Evolutionary conservation across 2,113 vertebrate genomes (phyloP).

Genomic region (Notarius quadriscutis): DNA sequence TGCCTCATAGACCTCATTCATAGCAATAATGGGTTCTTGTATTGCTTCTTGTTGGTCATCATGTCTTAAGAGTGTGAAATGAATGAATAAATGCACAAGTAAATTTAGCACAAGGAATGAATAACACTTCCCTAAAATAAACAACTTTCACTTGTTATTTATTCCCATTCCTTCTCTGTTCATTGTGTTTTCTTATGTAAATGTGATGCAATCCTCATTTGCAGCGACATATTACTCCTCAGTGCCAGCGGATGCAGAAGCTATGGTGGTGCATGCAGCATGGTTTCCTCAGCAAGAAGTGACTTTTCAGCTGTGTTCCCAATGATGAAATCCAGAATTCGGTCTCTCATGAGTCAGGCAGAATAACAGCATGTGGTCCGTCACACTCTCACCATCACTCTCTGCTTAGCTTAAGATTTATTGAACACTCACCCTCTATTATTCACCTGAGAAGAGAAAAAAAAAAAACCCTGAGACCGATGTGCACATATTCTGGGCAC

Average conservation of each 20-base stretch:
- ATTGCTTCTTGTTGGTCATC: background rate
- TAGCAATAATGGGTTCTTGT: too few relatives aligned
- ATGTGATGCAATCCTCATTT: constrained; percentile 11
- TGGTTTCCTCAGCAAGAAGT: constrained; percentile 15
- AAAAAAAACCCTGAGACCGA: background rate
- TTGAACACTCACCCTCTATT: background rate
- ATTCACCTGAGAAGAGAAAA: background rate
- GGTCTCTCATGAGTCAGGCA: constrained; percentile 8
- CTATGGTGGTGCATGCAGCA: background rate
- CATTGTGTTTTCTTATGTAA: constrained; percentile 15
- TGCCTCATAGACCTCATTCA: background rate
- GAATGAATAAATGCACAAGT: background rate
- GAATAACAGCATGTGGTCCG: background rate
- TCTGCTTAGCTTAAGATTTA: constrained; percentile 28
- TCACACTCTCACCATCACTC: constrained; percentile 20
- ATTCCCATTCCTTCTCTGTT: background rate
- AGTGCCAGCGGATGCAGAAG: background rate
- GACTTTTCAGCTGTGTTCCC: constrained; percentile 19
- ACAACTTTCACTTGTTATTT: constrained; percentile 6
- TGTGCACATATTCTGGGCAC: background rate
- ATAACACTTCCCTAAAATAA: background rate
- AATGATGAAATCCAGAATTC: constrained; percentile 13
- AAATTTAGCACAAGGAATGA: constrained; percentile 9
- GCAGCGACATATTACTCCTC: background rate
- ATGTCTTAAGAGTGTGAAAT: background rate